phyloP scores from a whole-genome alignment of 1,140 invertebrate species.

The Cardiocondyla obscurior region DNA sequence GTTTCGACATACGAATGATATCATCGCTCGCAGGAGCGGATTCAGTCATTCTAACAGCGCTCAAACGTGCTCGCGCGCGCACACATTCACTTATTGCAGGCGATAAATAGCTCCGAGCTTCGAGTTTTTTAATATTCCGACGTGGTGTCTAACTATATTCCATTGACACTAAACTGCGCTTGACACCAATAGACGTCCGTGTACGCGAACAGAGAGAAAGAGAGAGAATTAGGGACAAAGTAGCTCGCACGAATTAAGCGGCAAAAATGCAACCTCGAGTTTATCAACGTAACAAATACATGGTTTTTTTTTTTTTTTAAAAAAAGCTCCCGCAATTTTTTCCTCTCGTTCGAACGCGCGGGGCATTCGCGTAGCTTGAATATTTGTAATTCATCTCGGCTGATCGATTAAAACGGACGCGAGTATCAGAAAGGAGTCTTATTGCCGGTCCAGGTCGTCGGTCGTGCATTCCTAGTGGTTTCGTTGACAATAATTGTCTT shows the following conservation, averaged over 20 bases:
- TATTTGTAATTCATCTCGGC: not conserved
- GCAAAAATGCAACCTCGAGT: not conserved
- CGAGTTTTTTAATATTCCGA: constrained; percentile 32
- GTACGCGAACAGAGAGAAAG: no score
- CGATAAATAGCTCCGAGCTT: constrained; percentile 44
- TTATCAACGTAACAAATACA: not conserved
- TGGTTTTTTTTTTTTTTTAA: not conserved
- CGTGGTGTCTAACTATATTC: not conserved
- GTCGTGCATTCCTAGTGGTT: not conserved
- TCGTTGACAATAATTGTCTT: not conserved
- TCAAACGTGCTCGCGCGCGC: constrained; percentile 23
- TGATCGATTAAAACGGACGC: not conserved
- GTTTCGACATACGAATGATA: constrained; percentile 71
- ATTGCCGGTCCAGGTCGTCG: not conserved
- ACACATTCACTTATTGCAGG: constrained; percentile 33
- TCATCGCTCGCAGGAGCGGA: constrained; percentile 68
- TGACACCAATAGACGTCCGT: not conserved
- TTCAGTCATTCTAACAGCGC: constrained; percentile 63
- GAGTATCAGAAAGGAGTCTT: not conserved
- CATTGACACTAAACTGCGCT: not conserved
- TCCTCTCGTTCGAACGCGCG: not conserved
- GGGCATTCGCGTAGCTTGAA: not conserved
- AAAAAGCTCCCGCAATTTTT: not conserved
- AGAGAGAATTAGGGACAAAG: not conserved
- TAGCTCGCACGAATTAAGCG: not conserved